Percentiles rank a stretch among this genome's conserved stretches.
Conservation (phyloP, 2,797 vertebrate genomes). For the Channallabes apus region DNA sequence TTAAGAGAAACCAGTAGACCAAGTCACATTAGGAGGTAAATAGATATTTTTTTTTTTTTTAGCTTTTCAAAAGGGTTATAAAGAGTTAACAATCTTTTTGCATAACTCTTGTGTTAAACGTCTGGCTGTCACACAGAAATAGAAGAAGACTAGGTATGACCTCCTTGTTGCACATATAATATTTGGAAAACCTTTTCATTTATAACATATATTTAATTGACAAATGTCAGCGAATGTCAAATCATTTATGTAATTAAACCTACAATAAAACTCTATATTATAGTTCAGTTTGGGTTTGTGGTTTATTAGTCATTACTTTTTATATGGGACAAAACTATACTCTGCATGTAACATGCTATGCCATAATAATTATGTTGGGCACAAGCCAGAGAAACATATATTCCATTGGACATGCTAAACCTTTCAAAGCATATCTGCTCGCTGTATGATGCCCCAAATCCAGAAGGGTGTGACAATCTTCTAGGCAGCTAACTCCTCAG, state of each 20-base stretch:
- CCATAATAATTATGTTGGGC: constrained; percentile 18
- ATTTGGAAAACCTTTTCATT: background rate
- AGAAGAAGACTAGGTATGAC: background rate
- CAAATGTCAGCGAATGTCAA: constrained; percentile 2
- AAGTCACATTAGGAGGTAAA: background rate
- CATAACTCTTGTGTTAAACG: background rate
- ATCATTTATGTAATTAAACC: background rate
- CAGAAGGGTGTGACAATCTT: background rate
- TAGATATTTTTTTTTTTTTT: background rate
- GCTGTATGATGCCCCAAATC: background rate
- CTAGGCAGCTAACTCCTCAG: constrained; percentile 11
- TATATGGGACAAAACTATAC: background rate
- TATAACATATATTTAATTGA: background rate
- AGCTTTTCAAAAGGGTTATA: background rate
- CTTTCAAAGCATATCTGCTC: background rate
- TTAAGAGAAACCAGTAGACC: background rate
- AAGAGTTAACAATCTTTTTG: background rate
- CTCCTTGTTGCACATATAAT: background rate
- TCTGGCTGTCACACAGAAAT: background rate
- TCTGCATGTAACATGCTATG: background rate
- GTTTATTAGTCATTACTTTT: constrained; percentile 19
- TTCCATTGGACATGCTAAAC: background rate
- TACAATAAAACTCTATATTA: background rate
- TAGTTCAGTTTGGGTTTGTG: constrained; percentile 16
- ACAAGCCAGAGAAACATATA: background rate